These are phyloP conservation scores for Poeciliopsis gracilis DNA, from an alignment of 2,797 vertebrate genomes.

Conservation along the genomic window DNA sequence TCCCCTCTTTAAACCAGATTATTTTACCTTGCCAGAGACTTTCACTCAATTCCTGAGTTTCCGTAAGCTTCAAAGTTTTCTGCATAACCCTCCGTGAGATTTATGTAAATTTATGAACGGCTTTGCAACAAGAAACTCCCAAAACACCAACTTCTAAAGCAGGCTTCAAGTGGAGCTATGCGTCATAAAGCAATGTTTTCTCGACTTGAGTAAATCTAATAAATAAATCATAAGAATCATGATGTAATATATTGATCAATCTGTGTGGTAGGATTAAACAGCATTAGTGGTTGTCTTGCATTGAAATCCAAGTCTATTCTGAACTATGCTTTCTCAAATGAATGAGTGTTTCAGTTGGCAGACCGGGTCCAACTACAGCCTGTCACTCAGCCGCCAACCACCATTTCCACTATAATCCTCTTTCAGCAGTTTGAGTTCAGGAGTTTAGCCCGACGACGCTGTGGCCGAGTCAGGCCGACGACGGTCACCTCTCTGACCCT, in stretches of 20 bases:
- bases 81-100: neutral
- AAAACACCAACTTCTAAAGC: constrained; percentile 13
- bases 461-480: constrained; percentile 14
- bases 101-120: constrained; percentile 1
- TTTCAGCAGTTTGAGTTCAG: constrained; percentile 4
- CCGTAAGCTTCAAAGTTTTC: neutral
- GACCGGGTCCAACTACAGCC: neutral
- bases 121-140: constrained; percentile 13
- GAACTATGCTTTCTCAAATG: neutral
- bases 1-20: neutral
- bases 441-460: constrained; percentile 13
- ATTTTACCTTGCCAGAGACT: neutral
- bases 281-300: neutral
- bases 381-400: constrained; percentile 6
- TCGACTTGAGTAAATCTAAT: constrained; percentile 7
- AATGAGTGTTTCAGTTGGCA: neutral
- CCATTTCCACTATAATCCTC: constrained; percentile 13
- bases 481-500: constrained; percentile 21
- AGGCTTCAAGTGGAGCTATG: constrained; percentile 14
- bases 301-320: neutral
- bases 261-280: neutral
- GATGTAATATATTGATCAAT: constrained; percentile 3
- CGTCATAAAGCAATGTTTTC: neutral
- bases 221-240: constrained; percentile 28
- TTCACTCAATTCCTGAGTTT: neutral